These are phyloP conservation scores for Parelbella ahira DNA, from an alignment of 2,888 invertebrate genomes.

Conservation along the genomic window DNA sequence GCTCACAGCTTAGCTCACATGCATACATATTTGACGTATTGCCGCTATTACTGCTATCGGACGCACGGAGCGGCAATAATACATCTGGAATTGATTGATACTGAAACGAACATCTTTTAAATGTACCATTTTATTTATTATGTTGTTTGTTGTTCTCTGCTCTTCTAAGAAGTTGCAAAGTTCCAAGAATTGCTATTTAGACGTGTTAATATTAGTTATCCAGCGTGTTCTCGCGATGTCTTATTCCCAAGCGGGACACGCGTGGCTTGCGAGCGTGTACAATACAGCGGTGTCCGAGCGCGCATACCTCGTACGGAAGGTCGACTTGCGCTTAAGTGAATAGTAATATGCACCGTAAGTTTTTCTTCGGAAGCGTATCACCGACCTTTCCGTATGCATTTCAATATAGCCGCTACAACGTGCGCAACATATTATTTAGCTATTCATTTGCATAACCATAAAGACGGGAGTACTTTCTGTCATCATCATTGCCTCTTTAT, in stretches of 20 bases:
- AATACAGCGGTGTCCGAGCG: no score
- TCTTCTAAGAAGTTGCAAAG: constrained; percentile 7
- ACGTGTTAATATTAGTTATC: no score
- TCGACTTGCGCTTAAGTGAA: no score
- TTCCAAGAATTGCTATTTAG: no score
- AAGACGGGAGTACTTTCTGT: no score
- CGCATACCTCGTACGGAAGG: no score
- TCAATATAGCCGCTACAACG: neutral
- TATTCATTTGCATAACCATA: no score
- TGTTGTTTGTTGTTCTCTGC: constrained; percentile 14
- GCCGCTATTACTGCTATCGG: constrained; percentile 5
- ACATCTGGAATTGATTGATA: constrained; percentile 11
- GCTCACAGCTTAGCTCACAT: neutral
- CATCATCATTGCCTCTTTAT: no score
- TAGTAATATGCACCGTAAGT: constrained; percentile 1
- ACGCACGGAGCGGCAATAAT: neutral
- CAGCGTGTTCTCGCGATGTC: no score
- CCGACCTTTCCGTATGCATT: constrained; percentile 2
- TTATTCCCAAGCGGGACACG: no score
- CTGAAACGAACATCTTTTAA: constrained; percentile 12
- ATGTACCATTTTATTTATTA: constrained; percentile 16
- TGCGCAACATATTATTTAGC: no score
- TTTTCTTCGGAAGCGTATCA: constrained; percentile 4
- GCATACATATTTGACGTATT: constrained; percentile 12
- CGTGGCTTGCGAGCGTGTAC: no score